Evolutionary conservation across 2,113 vertebrate genomes (phyloP).

Genomic region (Lamprotornis superbus): DNA sequence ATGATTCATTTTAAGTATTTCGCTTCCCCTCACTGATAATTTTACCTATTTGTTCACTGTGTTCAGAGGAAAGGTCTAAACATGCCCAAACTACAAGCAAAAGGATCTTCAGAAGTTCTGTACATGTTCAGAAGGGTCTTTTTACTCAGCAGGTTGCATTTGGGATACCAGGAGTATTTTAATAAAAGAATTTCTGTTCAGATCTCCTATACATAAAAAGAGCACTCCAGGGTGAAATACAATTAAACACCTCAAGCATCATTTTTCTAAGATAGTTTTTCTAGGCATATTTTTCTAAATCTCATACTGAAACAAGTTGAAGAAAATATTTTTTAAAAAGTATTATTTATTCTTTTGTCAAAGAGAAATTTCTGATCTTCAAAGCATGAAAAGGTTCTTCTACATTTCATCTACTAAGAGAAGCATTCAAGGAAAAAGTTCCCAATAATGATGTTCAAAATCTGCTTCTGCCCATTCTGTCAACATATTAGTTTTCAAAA

Average conservation of each 20-base stretch:
- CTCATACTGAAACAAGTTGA: not conserved
- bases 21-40: not conserved
- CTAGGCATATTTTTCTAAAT: not conserved
- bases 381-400: not conserved
- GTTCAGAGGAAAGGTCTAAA: not conserved
- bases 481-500: not conserved
- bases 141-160: conserved; percentile 44
- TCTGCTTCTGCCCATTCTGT: not conserved
- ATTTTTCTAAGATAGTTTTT: not conserved
- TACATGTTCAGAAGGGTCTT: not conserved
- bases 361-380: not conserved
- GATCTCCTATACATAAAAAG: not conserved
- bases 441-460: not conserved
- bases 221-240: not conserved
- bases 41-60: not conserved
- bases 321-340: not conserved
- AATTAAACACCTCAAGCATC: conserved; percentile 31
- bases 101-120: not conserved
- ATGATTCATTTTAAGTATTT: not conserved
- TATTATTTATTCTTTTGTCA: conserved; percentile 19
- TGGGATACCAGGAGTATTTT: not conserved
- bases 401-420: not conserved
- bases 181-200: not conserved
- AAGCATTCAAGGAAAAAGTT: not conserved
- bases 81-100: not conserved